Evolutionary conservation across 2,113 vertebrate genomes (phyloP), one percentile per base, ranked within the genome.

Genomic region (Pomatostomus ruficeps): DNA sequence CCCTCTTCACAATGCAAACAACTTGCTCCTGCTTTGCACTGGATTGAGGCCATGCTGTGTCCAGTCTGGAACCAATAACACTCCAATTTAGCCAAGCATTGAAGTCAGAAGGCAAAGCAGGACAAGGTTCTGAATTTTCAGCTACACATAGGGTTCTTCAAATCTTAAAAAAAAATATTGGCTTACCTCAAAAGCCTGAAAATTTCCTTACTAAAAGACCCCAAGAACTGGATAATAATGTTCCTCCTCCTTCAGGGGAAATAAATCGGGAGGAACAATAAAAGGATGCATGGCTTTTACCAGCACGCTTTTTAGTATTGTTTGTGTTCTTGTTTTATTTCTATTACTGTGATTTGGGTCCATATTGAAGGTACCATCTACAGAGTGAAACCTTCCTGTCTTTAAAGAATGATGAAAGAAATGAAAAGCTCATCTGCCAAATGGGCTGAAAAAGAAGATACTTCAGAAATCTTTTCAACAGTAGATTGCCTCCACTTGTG

Each of bases 151-250:
- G 22, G n/a, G 14, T 31, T 54, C 71, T 33, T 62, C 0, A 5
- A 71, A 77, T 35, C 45, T 62, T 65, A 0, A 21, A 58, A 80
- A 80, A 74, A 63, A 29, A 10, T 15, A 63, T 3, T 42, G 70
- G n/a, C 42, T 88, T 52, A 42, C 10, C 11, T 79, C 33, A 46
- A 88, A 17, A 66, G 21, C n/a, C 58, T 95, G n/a, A 75, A 75
- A 85, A 93, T 85, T 54, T 57, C 8, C 35, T 35, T 45, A 84
- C 54, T 80, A 93, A 74, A 87, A 92, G 26, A 66, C 36, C 46
- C 75, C 45, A 92, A 73, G 33, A 85, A 61, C 3, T 49, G 29
- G 38, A 54, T 24, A 54, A 11, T 7, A 55, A 55, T 57, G n/a
- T 24, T 70, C 55, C 48, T 54, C 19, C 29, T 91, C 35, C 36